Conservation (phyloP, 2,888 invertebrate genomes). For the Schrankia costaestrigalis region DNA sequence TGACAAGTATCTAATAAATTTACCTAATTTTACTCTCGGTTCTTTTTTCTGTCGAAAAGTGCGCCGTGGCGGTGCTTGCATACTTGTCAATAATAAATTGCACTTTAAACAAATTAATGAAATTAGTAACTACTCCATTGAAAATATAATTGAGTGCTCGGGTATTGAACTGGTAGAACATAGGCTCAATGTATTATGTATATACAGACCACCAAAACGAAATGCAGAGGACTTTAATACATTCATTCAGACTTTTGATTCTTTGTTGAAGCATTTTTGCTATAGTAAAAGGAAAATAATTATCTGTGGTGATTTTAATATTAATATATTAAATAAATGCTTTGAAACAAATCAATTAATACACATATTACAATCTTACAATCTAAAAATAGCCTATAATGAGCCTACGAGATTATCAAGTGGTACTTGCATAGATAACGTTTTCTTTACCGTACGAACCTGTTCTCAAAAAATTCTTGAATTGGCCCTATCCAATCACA, state of each 20-base stretch:
- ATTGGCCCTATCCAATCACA: neutral
- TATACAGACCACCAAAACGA: constrained; percentile 5
- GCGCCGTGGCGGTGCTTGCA: neutral
- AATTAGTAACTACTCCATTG: constrained; percentile 4
- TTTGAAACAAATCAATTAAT: neutral
- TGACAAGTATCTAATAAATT: neutral
- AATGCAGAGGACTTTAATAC: neutral
- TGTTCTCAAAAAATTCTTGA: neutral
- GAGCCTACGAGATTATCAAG: constrained; percentile 1
- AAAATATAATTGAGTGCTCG: constrained; percentile 7
- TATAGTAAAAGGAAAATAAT: neutral
- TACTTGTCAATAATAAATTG: neutral
- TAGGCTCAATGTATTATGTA: constrained; percentile 3
- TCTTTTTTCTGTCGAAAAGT: neutral
- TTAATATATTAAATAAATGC: neutral
- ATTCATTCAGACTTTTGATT: neutral
- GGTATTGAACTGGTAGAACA: constrained; percentile 6
- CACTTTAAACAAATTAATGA: constrained; percentile 1
- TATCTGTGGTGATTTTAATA: neutral
- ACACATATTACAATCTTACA: neutral
- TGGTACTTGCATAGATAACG: neutral
- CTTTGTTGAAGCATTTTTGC: neutral
- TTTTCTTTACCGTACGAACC: neutral
- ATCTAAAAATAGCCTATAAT: neutral
- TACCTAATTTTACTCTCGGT: neutral